phyloP scores from a whole-genome alignment of 2,113 vertebrate species.

The Limanda limanda region DNA sequence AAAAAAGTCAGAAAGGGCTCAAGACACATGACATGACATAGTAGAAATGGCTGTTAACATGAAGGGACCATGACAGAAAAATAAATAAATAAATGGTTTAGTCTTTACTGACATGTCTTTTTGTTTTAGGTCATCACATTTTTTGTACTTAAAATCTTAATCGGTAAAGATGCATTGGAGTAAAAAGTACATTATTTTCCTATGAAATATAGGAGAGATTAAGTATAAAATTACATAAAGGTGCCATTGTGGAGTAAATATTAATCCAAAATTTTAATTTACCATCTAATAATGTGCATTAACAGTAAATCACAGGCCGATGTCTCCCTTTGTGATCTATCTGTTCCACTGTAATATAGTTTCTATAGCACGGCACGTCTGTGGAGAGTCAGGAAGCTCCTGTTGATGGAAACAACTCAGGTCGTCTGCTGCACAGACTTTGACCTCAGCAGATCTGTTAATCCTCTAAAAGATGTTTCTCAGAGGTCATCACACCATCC shows the following conservation, averaged over 20 bases:
- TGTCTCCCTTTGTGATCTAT: not conserved
- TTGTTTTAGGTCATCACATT: not conserved
- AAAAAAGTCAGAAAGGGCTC: not conserved
- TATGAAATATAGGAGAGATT: not conserved
- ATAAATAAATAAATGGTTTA: too few species aligned
- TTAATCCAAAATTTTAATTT: not conserved
- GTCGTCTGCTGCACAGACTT: slow-evolving; percentile 5
- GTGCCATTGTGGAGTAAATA: not conserved
- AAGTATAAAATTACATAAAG: not conserved
- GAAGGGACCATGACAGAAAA: too few species aligned
- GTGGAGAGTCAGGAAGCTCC: slow-evolving; percentile 17
- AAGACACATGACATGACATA: not conserved
- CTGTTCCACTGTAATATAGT: not conserved
- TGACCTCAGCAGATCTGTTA: slow-evolving; percentile 21
- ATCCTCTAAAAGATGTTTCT: not conserved
- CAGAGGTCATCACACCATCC: not conserved
- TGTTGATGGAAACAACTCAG: slow-evolving; percentile 35
- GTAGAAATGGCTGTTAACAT: too few species aligned
- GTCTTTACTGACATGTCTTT: too few species aligned
- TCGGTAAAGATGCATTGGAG: too few species aligned
- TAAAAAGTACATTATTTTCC: not conserved
- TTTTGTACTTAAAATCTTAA: not conserved
- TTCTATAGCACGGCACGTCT: not conserved
- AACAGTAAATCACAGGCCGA: not conserved
- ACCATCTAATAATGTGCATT: not conserved